A percentile compares a stretch with the other conserved stretches of the same genome.
These are phyloP conservation scores for Hemicordylus capensis DNA, from an alignment of 2,113 vertebrate genomes.

Conservation along the genomic window DNA sequence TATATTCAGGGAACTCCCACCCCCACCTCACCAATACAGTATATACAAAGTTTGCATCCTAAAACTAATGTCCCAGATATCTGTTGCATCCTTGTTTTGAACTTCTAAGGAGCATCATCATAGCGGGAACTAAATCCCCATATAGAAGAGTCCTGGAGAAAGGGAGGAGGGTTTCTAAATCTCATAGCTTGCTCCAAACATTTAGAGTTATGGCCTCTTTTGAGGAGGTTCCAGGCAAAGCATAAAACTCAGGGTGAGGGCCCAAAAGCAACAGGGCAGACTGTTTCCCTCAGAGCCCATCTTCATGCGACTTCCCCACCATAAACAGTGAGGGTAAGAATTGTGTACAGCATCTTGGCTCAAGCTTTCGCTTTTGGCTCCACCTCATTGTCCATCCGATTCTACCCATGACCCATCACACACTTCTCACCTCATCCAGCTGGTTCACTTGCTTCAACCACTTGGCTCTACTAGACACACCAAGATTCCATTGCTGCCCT, in stretches of 20 bases:
- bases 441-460: background rate
- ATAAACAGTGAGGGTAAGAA: background rate
- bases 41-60: background rate
- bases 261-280: background rate
- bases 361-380: background rate
- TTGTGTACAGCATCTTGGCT: background rate
- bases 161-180: background rate
- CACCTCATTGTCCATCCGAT: background rate
- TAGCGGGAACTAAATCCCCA: too few relatives aligned
- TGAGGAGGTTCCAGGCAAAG: background rate
- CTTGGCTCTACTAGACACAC: background rate
- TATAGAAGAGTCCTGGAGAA: background rate
- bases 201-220: background rate
- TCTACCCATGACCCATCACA: background rate
- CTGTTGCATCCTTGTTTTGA: background rate
- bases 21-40: too few relatives aligned
- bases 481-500: background rate
- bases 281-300: background rate
- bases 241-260: background rate
- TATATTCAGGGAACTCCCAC: background rate
- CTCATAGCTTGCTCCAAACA: background rate
- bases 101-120: background rate
- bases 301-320: background rate
- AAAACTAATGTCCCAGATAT: background rate
- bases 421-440: background rate